Conservation (phyloP, 2,888 invertebrate genomes). For the Minunthozetes semirufus region DNA sequence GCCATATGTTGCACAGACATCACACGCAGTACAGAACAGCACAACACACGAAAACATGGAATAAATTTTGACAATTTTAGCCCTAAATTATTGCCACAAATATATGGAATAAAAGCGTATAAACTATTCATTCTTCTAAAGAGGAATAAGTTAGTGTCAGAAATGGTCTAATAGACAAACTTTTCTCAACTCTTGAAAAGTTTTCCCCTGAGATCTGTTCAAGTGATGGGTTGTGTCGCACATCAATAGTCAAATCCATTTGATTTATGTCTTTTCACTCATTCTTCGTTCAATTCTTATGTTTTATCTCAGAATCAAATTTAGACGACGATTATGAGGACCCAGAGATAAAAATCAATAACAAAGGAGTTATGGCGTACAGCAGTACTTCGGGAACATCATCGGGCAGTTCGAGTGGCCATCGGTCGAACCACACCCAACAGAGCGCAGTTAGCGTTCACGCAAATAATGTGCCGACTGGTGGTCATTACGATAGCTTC, state of each 20-base stretch:
- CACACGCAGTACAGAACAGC: not conserved
- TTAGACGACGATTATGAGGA: constrained; percentile 34
- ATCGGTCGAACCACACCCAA: constrained; percentile 34
- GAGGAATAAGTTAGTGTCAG: not conserved
- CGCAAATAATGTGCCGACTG: not conserved
- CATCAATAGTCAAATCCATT: not conserved
- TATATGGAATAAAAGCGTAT: not conserved
- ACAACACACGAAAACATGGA: no score
- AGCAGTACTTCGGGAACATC: constrained; percentile 27
- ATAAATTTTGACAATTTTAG: not conserved
- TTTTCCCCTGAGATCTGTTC: constrained; percentile 15
- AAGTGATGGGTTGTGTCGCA: constrained; percentile 3
- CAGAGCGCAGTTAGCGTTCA: constrained; percentile 32
- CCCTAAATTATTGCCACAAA: not conserved
- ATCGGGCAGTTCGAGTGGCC: constrained; percentile 19
- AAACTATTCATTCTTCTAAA: constrained; percentile 2
- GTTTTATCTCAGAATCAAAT: constrained; percentile 23
- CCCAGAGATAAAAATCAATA: constrained; percentile 29
- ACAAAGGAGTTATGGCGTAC: not conserved
- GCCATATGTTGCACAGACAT: not conserved
- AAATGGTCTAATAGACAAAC: not conserved
- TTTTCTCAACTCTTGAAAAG: not conserved
- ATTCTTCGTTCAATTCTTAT: not conserved
- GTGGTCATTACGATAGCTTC: constrained; percentile 18
- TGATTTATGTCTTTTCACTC: constrained; percentile 22